Base-by-base conservation (phyloP, 2,113 vertebrate genomes). In the Pelecanoides urinatrix region DNA sequence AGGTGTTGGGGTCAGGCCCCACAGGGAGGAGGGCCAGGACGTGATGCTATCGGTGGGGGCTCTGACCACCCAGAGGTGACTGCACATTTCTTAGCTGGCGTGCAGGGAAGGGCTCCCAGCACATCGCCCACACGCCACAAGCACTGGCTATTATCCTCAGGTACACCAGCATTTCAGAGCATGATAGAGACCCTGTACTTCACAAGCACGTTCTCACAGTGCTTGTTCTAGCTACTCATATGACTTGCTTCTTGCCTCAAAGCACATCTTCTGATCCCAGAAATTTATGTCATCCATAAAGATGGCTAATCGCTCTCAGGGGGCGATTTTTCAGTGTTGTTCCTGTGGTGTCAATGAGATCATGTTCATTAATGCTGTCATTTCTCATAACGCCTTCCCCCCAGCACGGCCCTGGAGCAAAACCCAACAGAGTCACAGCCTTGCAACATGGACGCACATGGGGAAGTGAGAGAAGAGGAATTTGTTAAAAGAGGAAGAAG, bases 391-490 rank as follows among this genome's bases (percentile, higher is more conserved):
- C 0, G 4, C 36, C 22, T 71, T 71, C 15, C 10, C 25, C 13
- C 7, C 56, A 38, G 61, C 27, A 30, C 3, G n/a, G 32, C 34
- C 18, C 27, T 19, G 65, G 12, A 78, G 70, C 8, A 93, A 67
- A 87, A 42, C 17, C 29, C 40, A 59, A 12, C 18, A 7, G 7
- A 34, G 7, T 4, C 32, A 26, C 1, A 10, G 58, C 25, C 53
- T 93, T 93, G 55, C 74, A 78, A 90, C 56, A 68, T 3, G 11
- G 73, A 68, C 2, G 0, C 44, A 26, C 21, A 52, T 0, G 6
- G 32, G 78, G 91, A 95, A 95, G 66, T 93, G 67, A 91, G 47
- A 93, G 94, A 94, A 91, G 84, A 89, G 91, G 76, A 96, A 96
- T 71, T 56, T 44, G 62, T 65, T 42, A n/a, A 44, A 75, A 86